Conservation (phyloP, 2,888 invertebrate genomes). For the Hypercompe scribonia region DNA sequence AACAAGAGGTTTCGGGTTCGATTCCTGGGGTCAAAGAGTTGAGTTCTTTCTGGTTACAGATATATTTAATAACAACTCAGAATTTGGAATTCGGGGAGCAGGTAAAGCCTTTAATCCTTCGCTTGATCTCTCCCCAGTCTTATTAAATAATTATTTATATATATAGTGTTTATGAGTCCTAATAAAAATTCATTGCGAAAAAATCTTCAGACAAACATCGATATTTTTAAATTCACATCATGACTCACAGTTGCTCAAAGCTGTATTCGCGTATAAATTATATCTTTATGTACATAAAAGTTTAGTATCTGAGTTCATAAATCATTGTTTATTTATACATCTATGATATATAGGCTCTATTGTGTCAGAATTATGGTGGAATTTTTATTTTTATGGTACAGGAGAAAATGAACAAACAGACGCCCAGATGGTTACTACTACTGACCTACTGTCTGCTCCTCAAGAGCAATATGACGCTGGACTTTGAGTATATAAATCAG, state of each 20-base stretch:
- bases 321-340: background rate
- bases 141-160: no score
- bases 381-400: background rate
- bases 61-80: no score
- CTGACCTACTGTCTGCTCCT: no score
- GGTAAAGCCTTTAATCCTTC: no score
- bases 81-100: no score
- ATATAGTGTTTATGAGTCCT: background rate
- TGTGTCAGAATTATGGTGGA: background rate
- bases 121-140: no score
- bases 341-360: background rate
- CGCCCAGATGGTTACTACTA: no score
- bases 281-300: background rate
- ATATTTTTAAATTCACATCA: slow-evolving; percentile 7
- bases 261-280: background rate
- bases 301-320: background rate
- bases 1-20: no score
- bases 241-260: slow-evolving; percentile 8
- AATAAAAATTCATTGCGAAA: slow-evolving; percentile 2
- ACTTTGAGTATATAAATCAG: background rate
- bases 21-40: no score
- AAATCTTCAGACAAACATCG: background rate
- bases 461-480: background rate
- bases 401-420: no score
- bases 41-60: no score